A percentile compares a stretch with the other conserved stretches of the same genome.
Evolutionary conservation across 2,888 invertebrate genomes (phyloP).

Genomic region (Epinotia bilunana): DNA sequence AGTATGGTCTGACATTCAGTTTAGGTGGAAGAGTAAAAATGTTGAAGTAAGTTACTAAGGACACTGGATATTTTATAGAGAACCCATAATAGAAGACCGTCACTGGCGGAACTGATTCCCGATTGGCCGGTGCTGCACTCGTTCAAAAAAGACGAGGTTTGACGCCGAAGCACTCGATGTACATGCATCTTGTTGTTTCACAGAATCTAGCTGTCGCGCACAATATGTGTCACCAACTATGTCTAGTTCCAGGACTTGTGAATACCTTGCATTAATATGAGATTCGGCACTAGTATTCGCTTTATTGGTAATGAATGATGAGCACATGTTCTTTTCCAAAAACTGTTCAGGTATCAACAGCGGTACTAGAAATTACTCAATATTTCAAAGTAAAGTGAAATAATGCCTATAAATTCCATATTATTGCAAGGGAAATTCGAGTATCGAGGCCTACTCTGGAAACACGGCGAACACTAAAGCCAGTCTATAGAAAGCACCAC

Average conservation of each 20-base stretch:
- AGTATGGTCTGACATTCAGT: conserved; percentile 25
- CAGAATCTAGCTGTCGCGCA: conserved; percentile 72
- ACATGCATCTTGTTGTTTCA: conserved; percentile 79
- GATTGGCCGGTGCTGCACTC: conserved; percentile 97
- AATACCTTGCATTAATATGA: conserved; percentile 41
- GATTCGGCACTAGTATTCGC: neutral
- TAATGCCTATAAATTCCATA: neutral
- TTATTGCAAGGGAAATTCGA: conserved; percentile 36
- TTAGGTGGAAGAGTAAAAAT: conserved; percentile 17
- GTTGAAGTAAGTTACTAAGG: conserved; percentile 59
- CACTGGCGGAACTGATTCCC: conserved; percentile 97
- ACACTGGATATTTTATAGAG: conserved; percentile 81
- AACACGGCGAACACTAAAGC: conserved; percentile 59
- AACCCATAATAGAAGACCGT: conserved; percentile 89
- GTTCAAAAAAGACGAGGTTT: conserved; percentile 94
- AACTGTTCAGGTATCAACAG: neutral
- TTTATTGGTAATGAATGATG: neutral
- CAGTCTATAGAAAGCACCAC: conserved; percentile 70
- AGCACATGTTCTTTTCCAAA: neutral
- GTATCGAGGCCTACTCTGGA: conserved; percentile 44
- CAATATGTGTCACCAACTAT: conserved; percentile 49
- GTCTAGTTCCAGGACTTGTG: conserved; percentile 29
- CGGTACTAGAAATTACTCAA: neutral
- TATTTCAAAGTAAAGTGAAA: neutral
- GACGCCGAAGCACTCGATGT: conserved; percentile 73